Evolutionary conservation across 2,888 invertebrate genomes (phyloP).

Genomic region (Pristionchus entomophagus): DNA sequence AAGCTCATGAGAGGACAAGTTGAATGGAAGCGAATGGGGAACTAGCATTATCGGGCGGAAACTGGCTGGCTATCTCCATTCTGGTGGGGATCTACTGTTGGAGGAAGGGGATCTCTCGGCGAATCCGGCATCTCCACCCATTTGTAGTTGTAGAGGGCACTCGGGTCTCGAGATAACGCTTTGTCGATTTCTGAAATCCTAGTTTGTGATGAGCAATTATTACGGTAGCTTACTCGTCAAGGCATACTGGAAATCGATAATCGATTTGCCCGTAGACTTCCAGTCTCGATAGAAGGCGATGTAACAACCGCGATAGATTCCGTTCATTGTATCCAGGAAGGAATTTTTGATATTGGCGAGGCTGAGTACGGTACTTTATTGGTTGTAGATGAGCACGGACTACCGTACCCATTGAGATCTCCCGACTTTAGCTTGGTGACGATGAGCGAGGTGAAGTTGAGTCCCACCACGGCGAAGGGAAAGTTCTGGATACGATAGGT

Average conservation of each 20-base stretch:
- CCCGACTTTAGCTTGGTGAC: constrained; percentile 79
- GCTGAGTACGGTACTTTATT: constrained; percentile 37
- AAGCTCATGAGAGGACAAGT: constrained; percentile 13
- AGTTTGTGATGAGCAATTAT: neutral
- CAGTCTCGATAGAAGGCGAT: constrained; percentile 56
- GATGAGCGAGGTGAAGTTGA: constrained; percentile 79
- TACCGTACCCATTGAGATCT: constrained; percentile 77
- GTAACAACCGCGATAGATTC: constrained; percentile 58
- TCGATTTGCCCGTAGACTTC: constrained; percentile 53
- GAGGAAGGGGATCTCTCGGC: neutral
- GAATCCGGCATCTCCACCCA: neutral
- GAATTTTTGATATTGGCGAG: constrained; percentile 56
- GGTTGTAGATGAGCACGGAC: neutral
- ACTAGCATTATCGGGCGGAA: neutral
- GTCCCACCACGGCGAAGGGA: constrained; percentile 80
- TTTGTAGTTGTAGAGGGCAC: constrained; percentile 37
- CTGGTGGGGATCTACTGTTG: neutral
- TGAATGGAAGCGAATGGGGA: neutral
- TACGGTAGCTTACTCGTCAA: constrained; percentile 49
- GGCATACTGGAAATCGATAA: constrained; percentile 54
- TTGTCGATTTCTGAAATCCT: constrained; percentile 34
- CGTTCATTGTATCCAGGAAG: constrained; percentile 54
- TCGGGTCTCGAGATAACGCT: constrained; percentile 16
- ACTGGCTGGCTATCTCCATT: neutral
- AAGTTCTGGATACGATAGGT: constrained; percentile 78